Conservation (phyloP, 2,888 invertebrate species). For the Schizaphis graminum region DNA sequence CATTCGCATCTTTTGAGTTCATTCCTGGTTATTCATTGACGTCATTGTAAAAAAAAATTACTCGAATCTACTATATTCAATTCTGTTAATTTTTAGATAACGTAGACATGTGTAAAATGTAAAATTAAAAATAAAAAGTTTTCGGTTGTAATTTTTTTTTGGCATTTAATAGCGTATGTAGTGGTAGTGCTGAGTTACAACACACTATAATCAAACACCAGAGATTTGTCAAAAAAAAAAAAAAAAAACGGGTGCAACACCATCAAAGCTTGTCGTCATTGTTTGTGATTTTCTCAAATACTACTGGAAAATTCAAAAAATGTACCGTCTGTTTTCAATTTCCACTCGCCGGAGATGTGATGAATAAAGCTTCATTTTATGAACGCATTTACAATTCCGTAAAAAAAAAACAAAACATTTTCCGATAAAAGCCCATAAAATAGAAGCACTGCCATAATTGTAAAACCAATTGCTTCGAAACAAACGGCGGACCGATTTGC, state of each 20-base stretch:
- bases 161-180: background rate
- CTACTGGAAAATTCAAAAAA: background rate
- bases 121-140: background rate
- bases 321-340: background rate
- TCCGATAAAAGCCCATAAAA: background rate
- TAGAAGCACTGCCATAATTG: background rate
- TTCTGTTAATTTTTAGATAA: background rate
- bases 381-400: background rate
- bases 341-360: background rate
- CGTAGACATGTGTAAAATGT: background rate
- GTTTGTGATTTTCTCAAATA: background rate
- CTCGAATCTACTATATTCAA: background rate
- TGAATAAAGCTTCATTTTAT: slow-evolving; percentile 1
- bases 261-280: background rate
- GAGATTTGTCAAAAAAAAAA: background rate
- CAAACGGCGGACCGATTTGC: background rate
- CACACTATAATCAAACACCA: background rate
- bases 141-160: background rate
- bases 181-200: background rate
- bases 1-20: background rate
- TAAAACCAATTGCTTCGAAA: background rate
- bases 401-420: background rate
- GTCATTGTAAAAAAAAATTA: background rate
- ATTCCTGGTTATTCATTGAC: background rate
- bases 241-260: background rate